phyloP scores from a whole-genome alignment of 2,888 invertebrate species.

The Hyalella azteca region DNA sequence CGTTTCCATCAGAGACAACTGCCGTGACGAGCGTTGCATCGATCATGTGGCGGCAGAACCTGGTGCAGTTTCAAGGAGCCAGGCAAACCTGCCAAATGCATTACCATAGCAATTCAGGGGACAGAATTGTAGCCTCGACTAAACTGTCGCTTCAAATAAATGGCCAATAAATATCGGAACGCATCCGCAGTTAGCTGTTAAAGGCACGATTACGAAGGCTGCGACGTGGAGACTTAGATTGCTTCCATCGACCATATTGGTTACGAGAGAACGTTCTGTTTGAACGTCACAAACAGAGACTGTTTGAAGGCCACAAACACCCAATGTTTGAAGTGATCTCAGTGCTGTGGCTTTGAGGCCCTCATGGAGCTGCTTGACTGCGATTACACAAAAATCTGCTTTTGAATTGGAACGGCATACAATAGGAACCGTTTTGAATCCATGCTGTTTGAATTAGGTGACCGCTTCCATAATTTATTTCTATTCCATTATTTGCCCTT shows the following conservation, averaged over 20 bases:
- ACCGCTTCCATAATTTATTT: too few species aligned
- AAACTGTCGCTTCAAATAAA: constrained; percentile 36
- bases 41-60: neutral
- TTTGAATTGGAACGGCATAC: too few species aligned
- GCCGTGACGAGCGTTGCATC: neutral
- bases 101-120: constrained; percentile 29
- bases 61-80: constrained; percentile 17
- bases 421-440: too few species aligned
- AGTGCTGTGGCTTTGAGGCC: neutral
- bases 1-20: constrained; percentile 14
- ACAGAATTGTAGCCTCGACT: constrained; percentile 31
- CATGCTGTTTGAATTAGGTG: too few species aligned
- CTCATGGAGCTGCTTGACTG: neutral
- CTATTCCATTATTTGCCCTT: too few species aligned
- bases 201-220: constrained; percentile 28
- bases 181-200: constrained; percentile 36
- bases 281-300: neutral
- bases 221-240: constrained; percentile 9
- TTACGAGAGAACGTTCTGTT: constrained; percentile 17
- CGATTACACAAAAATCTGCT: too few species aligned
- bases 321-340: neutral
- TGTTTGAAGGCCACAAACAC: neutral
- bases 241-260: constrained; percentile 26
- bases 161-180: constrained; percentile 30
- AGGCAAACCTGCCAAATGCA: constrained; percentile 36